Base-by-base conservation (phyloP, 2,113 vertebrate species). In the Rhagologus leucostigma region DNA sequence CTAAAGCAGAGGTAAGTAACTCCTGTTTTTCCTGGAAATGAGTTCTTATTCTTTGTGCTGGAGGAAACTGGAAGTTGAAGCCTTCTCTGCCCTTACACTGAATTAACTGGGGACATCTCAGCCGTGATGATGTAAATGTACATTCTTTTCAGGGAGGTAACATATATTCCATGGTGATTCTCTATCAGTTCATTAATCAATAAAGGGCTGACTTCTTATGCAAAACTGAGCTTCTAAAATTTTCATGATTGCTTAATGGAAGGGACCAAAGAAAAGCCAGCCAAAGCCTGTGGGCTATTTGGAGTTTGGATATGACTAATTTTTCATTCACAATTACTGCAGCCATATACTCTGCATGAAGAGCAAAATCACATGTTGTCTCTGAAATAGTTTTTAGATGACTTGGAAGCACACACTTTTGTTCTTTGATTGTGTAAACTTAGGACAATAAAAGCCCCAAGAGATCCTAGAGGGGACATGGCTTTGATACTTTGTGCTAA, bases 301-400 rank as follows among this genome's bases (percentile, higher is more conserved):
- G 57, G 53, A 82, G 94, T 97, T 87, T 27, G 14, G 81, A 81
- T 97, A 89, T 93, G 49, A 94, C 78, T 93, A 94, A 56, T 93
- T 97, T 84, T 95, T 69, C 75, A 91, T 97, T 79, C 69, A 41
- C 82, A 95, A 90, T 79, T 62, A 96, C 96, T 96, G 74, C 85
- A 88, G 53, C 0, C 2, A 44, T 50, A n/a, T 18, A 65, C n/a
- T 86, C 46, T 65, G 59, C 60, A 79, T 41, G 42, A 74, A 69
- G 8, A 85, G 42, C 13, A 73, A 69, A 95, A 85, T 90, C 56
- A 90, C 56, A 55, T 62, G 57, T 69, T 90, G 42, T 83, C 50
- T 65, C 85, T 85, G 84, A 91, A 89, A 97, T 89, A 44, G 55
- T 84, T 94, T 95, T 96, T 69, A 87, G 52, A 91, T 75, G 3